Percentiles rank a stretch among this genome's conserved stretches.
These are phyloP conservation scores for Sebastes aleutianus DNA, from an alignment of 2,797 vertebrate species.

Conservation along the genomic window DNA sequence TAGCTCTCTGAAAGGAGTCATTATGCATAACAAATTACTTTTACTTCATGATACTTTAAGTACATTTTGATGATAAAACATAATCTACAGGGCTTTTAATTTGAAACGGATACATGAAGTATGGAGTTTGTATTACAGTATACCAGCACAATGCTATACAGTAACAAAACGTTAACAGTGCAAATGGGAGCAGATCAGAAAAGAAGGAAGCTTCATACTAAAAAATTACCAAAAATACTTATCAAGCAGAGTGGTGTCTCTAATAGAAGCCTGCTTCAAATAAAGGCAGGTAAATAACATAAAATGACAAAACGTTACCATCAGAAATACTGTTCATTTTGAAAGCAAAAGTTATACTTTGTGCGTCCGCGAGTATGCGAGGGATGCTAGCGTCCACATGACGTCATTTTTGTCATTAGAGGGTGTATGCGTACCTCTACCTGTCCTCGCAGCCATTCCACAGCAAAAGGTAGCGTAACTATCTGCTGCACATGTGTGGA, in stretches of 20 bases:
- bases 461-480: fast-evolving
- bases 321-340: neutral
- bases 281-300: neutral
- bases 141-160: neutral
- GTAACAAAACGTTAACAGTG: neutral
- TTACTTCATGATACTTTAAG: neutral
- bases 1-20: too few species aligned
- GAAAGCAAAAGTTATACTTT: neutral
- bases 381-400: too few species aligned
- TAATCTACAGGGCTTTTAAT: neutral
- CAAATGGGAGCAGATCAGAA: neutral
- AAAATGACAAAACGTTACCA: neutral
- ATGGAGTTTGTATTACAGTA: too few species aligned
- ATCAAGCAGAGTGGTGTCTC: neutral
- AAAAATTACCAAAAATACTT: too few species aligned
- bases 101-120: neutral
- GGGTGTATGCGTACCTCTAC: too few species aligned
- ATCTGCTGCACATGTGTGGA: too few species aligned
- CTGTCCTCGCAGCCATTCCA: too few species aligned
- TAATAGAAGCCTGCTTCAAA: neutral
- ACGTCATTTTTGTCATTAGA: fast-evolving
- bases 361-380: too few species aligned
- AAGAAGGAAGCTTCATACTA: neutral
- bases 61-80: neutral
- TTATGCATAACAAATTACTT: fast-evolving